phyloP scores from a whole-genome alignment of 2,888 invertebrate species.

The Ommatoiulus sabulosus region DNA sequence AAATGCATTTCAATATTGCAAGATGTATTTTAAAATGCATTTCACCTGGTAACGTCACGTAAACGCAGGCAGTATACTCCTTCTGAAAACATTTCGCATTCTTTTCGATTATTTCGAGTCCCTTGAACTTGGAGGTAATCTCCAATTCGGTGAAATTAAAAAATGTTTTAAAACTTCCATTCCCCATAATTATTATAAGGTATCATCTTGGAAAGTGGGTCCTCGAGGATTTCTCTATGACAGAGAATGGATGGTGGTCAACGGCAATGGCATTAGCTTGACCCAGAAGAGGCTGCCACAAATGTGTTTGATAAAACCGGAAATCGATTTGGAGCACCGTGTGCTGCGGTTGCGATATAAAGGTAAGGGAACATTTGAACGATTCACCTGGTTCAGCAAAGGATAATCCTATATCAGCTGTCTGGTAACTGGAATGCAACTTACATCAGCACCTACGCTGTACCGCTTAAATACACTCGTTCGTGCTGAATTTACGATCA shows the following conservation, averaged over 20 bases:
- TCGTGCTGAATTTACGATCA: not conserved
- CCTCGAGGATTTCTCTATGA: constrained; percentile 86
- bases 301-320: constrained; percentile 83
- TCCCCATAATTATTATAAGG: not conserved
- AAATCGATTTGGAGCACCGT: constrained; percentile 74
- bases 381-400: not conserved
- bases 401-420: not conserved
- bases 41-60: too few species aligned
- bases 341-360: constrained; percentile 64
- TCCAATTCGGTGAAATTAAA: too few species aligned
- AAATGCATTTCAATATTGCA: too few species aligned
- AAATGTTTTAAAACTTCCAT: too few species aligned
- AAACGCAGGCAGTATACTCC: too few species aligned
- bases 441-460: not conserved
- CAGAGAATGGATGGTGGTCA: constrained; percentile 93
- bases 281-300: constrained; percentile 87
- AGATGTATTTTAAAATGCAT: too few species aligned
- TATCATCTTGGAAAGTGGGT: constrained; percentile 77
- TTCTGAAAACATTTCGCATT: too few species aligned
- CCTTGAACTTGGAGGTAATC: too few species aligned
- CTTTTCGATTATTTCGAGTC: too few species aligned
- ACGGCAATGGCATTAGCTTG: constrained; percentile 81
- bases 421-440: not conserved
- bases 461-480: not conserved
- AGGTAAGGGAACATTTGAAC: constrained; percentile 61